Conservation (phyloP, 2,113 vertebrate species). For the Corydoras maculifer region DNA sequence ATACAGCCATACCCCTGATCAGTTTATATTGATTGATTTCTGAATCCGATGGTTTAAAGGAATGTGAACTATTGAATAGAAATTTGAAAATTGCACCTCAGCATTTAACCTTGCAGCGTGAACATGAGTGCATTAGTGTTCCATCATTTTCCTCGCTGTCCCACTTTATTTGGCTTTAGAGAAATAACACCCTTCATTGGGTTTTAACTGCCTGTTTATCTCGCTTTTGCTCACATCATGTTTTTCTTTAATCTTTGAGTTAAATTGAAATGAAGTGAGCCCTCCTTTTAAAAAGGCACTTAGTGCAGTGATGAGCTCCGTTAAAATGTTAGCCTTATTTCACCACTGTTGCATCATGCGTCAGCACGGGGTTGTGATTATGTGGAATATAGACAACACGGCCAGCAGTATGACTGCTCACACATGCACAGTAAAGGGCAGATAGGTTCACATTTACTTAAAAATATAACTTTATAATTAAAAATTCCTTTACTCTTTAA, state of each 20-base stretch:
- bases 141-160: background rate
- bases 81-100: no score
- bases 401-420: no score
- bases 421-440: no score
- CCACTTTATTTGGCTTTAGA: constrained; percentile 6
- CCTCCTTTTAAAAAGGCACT: constrained; percentile 10
- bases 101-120: background rate
- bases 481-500: no score
- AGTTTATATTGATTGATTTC: no score
- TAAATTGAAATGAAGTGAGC: constrained; percentile 15
- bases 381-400: background rate
- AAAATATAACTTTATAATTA: no score
- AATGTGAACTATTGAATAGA: no score
- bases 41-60: no score
- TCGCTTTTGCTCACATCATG: constrained; percentile 19
- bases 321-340: constrained; percentile 22
- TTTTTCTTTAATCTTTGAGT: constrained; percentile 29
- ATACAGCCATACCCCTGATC: no score
- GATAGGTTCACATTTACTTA: no score
- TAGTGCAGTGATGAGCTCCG: constrained; percentile 3
- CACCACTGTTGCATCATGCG: constrained; percentile 38
- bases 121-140: constrained; percentile 16
- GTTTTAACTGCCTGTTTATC: constrained; percentile 23
- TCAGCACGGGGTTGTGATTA: constrained; percentile 37
- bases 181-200: constrained; percentile 16